Evolutionary conservation across 2,797 vertebrate species (phyloP).

Genomic region (Jordanella pulchra): DNA sequence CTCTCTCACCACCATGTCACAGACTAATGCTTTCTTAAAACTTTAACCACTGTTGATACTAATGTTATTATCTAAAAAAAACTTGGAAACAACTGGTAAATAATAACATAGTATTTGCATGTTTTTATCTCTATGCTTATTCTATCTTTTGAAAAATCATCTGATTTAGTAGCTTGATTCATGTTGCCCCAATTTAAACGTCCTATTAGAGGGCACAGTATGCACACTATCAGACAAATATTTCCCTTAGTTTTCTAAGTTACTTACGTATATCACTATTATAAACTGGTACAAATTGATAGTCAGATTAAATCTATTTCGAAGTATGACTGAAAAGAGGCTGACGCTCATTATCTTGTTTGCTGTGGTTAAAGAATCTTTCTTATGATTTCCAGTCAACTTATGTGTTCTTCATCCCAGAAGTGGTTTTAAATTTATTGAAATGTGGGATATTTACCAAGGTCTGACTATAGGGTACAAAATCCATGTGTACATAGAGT

Average conservation of each 20-base stretch:
- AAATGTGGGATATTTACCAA: background rate
- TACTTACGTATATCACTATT: background rate
- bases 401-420: background rate
- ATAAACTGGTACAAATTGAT: too few relatives aligned
- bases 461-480: background rate
- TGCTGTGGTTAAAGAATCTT: background rate
- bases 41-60: background rate
- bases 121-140: background rate
- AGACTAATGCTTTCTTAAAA: too few relatives aligned
- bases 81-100: background rate
- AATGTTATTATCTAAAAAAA: background rate
- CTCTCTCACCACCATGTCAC: background rate
- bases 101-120: background rate
- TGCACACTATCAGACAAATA: background rate
- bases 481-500: background rate
- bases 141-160: background rate
- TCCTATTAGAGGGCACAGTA: background rate
- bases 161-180: background rate
- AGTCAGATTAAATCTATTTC: too few relatives aligned
- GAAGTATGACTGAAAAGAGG: background rate
- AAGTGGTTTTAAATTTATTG: background rate
- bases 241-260: too few relatives aligned
- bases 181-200: background rate
- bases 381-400: background rate
- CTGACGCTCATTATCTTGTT: background rate